phyloP scores from a whole-genome alignment of 1,140 invertebrate genomes.

The Bombus terrestris region DNA sequence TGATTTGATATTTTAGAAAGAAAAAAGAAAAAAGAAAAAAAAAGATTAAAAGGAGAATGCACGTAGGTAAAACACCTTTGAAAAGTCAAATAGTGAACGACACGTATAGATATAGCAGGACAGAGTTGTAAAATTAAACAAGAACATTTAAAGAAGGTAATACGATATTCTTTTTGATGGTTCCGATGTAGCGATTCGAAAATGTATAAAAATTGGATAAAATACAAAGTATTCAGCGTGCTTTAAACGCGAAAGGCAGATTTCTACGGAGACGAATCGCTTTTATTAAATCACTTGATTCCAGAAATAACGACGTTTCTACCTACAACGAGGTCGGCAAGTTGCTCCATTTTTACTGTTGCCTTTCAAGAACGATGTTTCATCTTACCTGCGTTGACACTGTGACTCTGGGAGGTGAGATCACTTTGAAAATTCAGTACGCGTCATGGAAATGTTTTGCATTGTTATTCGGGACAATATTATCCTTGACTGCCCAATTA shows the following conservation, averaged over 20 bases:
- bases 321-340: slow-evolving; percentile 35
- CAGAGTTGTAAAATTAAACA: background rate
- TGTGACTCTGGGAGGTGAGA: background rate
- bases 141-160: background rate
- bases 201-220: background rate
- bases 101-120: too few relatives aligned
- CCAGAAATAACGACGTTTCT: slow-evolving; percentile 46
- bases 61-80: too few relatives aligned
- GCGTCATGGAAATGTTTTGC: too few relatives aligned
- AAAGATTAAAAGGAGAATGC: too few relatives aligned
- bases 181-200: background rate
- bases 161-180: background rate
- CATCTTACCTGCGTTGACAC: background rate
- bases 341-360: background rate
- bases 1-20: too few relatives aligned
- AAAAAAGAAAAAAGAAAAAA: too few relatives aligned
- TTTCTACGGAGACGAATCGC: slow-evolving; percentile 23
- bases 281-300: slow-evolving; percentile 51
- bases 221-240: background rate
- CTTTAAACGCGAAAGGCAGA: slow-evolving; percentile 20
- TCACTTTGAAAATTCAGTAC: background rate
- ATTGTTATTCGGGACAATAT: background rate
- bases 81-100: too few relatives aligned
- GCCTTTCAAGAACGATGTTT: background rate
- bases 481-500: background rate